These are phyloP conservation scores for Pherbina coryleti DNA, from an alignment of 2,888 invertebrate genomes.

Conservation along the genomic window DNA sequence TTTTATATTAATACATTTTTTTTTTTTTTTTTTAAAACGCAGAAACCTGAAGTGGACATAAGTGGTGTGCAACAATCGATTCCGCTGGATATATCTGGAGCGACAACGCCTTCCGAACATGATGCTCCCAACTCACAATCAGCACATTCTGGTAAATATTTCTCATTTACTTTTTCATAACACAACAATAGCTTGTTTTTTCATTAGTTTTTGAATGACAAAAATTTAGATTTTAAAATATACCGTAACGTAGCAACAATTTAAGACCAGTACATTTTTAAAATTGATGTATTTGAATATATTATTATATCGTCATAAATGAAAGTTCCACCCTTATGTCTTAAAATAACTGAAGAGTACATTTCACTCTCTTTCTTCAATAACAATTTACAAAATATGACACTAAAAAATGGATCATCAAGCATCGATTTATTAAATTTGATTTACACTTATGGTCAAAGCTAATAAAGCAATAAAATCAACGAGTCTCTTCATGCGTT, in stretches of 20 bases:
- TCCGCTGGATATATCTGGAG: constrained; percentile 69
- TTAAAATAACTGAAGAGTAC: too few relatives aligned
- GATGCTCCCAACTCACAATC: constrained; percentile 69
- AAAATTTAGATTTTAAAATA: neutral
- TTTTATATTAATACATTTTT: constrained; percentile 40
- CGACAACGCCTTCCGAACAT: constrained; percentile 69
- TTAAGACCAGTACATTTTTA: too few relatives aligned
- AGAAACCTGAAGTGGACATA: constrained; percentile 70
- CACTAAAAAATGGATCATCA: too few relatives aligned
- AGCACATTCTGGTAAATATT: constrained; percentile 66
- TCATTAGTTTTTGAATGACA: neutral
- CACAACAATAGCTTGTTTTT: neutral
- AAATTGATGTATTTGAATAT: too few relatives aligned
- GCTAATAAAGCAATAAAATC: too few relatives aligned
- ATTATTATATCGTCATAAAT: neutral
- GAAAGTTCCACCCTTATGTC: too few relatives aligned
- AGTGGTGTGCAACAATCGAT: constrained; percentile 68
- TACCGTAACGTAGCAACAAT: too few relatives aligned
- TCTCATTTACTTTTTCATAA: neutral
- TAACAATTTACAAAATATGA: too few relatives aligned
- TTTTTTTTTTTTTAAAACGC: constrained; percentile 46
- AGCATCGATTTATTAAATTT: too few relatives aligned
- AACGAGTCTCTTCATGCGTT: too few relatives aligned
- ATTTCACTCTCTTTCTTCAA: too few relatives aligned
- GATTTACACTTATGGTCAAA: too few relatives aligned